Evolutionary conservation across 2,113 vertebrate genomes (phyloP).

Genomic region (Prionailurus bengalensis): DNA sequence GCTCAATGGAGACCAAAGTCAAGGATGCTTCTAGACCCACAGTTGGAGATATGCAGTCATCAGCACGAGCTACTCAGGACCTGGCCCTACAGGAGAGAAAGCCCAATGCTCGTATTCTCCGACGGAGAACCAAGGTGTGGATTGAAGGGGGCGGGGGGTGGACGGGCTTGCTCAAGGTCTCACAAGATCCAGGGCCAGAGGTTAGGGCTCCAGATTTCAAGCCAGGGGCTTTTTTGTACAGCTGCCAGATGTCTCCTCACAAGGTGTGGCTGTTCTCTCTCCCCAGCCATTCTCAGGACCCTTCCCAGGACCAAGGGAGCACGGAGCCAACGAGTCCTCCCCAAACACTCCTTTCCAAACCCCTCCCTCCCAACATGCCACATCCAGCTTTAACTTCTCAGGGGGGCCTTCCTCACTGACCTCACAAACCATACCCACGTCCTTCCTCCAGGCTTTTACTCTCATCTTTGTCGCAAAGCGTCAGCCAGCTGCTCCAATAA

Average conservation of each 20-base stretch:
- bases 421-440: neutral
- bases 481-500: neutral
- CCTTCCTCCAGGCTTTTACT: neutral
- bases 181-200: neutral
- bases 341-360: neutral
- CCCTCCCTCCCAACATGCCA: neutral
- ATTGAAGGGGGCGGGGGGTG: neutral
- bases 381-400: neutral
- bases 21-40: neutral
- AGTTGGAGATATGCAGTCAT: rapidly evolving
- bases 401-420: neutral
- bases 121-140: neutral
- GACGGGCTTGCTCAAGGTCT: neutral
- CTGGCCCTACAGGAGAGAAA: rapidly evolving
- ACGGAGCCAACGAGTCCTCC: neutral
- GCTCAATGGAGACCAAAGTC: neutral
- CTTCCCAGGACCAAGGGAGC: neutral
- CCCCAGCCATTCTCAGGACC: no score
- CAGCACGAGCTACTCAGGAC: neutral
- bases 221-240: neutral
- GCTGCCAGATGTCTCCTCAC: neutral
- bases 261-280: neutral
- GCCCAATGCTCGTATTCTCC: rapidly evolving
- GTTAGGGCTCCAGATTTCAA: neutral
- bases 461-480: neutral